Percentiles rank a stretch among this genome's conserved stretches.
Evolutionary conservation across 2,797 vertebrate species (phyloP).

Genomic region (Triplophysa yarkandensis): DNA sequence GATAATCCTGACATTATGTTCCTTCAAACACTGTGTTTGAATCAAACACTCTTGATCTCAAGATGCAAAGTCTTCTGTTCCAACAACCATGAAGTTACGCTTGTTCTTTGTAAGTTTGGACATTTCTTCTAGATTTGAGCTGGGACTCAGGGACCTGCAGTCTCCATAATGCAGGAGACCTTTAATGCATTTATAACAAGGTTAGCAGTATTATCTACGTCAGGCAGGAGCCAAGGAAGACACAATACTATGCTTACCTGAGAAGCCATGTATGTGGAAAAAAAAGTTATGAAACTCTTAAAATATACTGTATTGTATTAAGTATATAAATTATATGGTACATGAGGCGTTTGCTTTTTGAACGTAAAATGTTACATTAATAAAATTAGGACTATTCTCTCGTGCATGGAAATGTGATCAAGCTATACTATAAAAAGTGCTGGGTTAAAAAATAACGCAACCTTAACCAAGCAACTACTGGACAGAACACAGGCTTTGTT

Average conservation of each 20-base stretch:
- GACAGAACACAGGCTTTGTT: not conserved
- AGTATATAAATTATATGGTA: no score
- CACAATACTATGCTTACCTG: constrained; percentile 1
- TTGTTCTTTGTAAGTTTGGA: constrained; percentile 41
- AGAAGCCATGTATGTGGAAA: not conserved
- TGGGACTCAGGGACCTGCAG: constrained; percentile 52
- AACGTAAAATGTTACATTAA: not conserved
- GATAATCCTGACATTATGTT: not conserved
- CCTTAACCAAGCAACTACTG: no score
- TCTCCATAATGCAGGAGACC: constrained; percentile 25
- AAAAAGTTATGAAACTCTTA: not conserved
- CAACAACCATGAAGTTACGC: constrained; percentile 13
- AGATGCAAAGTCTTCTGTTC: constrained; percentile 18
- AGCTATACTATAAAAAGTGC: no score
- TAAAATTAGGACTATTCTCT: not conserved
- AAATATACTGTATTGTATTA: no score
- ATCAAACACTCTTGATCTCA: constrained; percentile 16
- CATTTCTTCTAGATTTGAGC: constrained; percentile 53
- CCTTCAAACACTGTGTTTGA: constrained; percentile 2
- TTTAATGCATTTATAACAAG: constrained; percentile 60
- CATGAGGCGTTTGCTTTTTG: not conserved
- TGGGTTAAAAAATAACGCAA: no score
- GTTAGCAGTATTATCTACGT: constrained; percentile 40
- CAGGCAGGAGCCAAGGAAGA: constrained; percentile 10
- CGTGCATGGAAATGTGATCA: no score